Base-by-base conservation (phyloP, 2,888 invertebrate species). In the Dryobota labecula region DNA sequence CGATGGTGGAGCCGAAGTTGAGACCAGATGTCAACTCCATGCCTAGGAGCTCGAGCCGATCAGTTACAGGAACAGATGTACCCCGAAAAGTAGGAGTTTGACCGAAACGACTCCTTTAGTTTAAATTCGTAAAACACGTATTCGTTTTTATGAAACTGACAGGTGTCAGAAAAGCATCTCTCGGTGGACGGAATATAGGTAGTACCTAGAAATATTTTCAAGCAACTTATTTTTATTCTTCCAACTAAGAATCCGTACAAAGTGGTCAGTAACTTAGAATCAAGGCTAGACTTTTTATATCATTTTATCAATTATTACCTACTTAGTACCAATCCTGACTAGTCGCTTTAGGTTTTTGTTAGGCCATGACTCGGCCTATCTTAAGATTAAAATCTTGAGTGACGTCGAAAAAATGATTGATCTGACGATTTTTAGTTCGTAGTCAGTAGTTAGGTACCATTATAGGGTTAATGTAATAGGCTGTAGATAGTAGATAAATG, bases 361-460 rank as follows among this genome's bases (percentile, higher is more conserved):
- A 57, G 43, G 36, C 54, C 56, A 71, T 79, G 82, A 82, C 76
- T 83, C 56, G 65, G 30, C 65, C 70, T 64, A 71, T 66, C 54
- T 62, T 1, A 6, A 71, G 83, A 82, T 82, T 76, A 67, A 47
- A 73, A 76, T 77, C 80, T 83, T 53, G 58, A 73, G 60, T 69
- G 47, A 63, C 66, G 62, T 58, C 18, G 30, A 60, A 63, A 71
- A 66, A 78, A 70, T 78, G 58, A 80, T 75, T 74, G 70, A 75
- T 71, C 56, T 70, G 45, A 62, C 33, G 47, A 60, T 49, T 60
- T 58, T 38, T 65, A 33, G 47, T 70, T 30, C 20, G n/a, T 24
- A 20, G 24, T 38, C 24, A 15, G 36, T 75, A 38, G 11, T 49
- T 70, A 60, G 33, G 24, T n/a, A 36, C 18, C 7, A 43, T 20